Evolutionary conservation across 2,113 vertebrate genomes (phyloP), one percentile per base, ranked within the genome.

Genomic region (Psilopsiagon aymara): DNA sequence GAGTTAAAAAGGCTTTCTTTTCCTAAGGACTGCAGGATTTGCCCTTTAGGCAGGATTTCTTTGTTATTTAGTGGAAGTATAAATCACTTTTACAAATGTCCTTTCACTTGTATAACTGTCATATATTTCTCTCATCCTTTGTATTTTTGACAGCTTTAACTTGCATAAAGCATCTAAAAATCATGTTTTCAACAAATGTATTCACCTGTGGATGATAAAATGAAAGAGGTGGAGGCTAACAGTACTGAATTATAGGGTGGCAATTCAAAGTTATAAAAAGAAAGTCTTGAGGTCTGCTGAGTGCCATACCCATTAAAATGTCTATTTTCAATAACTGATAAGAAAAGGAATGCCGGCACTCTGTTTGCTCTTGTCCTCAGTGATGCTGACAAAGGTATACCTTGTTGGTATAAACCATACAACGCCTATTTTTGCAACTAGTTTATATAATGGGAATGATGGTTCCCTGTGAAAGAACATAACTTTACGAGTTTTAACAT

Each of bases 181-280:
- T 90, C 82, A 78, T 88, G 94, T 96, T 98, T 97, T 97, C 92
- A 97, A 97, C 96, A 97, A 97, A 97, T 96, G 95, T 96, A 97
- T 91, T 88, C 92, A 95, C 88, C 92, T 95, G 93, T 91, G 88
- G 97, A 95, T 97, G 87, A 92, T 81, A 94, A 95, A 96, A 94
- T 95, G 86, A 86, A 97, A 97, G 88, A 97, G 94, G 83, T 96
- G 73, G 93, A 88, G 66, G 95, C 89, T 97, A 96, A 97, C 95
- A 96, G 96, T 84, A 64, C 88, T 97, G 96, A 95, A 97, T 97
- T 97, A 97, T 84, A 95, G 96, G 75, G 53, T 80, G 90, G 83
- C 79, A 80, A 97, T 98, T 97, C 89, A 96, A 94, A 97, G 90
- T 85, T 93, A 93, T 95, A 92, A 95, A 97, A 97, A 83, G 89